phyloP scores from a whole-genome alignment of 2,888 invertebrate species.

The Rutpela maculata region DNA sequence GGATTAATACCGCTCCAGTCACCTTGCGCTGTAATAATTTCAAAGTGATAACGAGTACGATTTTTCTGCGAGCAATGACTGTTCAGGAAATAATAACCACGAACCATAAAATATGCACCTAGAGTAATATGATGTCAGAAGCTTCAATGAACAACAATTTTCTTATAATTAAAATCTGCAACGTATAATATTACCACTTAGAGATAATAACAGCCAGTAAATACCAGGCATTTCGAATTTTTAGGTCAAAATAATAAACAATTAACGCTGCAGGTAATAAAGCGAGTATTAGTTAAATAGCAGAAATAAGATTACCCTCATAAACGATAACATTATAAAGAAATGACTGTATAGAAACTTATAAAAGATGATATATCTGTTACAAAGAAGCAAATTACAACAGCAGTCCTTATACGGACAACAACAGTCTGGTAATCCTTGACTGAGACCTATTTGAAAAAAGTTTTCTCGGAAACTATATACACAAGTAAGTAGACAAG shows the following conservation, averaged over 20 bases:
- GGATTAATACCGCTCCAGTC: neutral
- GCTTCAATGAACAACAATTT: conserved; percentile 24
- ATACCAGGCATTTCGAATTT: conserved; percentile 39
- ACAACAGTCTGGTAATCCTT: conserved; percentile 37
- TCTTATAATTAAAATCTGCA: conserved; percentile 31
- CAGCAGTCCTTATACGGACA: conserved; percentile 33
- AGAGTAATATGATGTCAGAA: conserved; percentile 30
- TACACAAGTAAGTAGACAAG: conserved; percentile 1
- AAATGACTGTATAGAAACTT: conserved; percentile 35
- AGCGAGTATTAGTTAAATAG: conserved; percentile 58
- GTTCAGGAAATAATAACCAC: neutral
- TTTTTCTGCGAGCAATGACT: neutral
- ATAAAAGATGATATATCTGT: conserved; percentile 34
- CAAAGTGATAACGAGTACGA: neutral
- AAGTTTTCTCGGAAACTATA: conserved; percentile 32
- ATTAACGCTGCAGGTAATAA: conserved; percentile 33
- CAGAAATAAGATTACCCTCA: conserved; percentile 21
- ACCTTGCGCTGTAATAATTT: neutral
- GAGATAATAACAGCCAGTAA: conserved; percentile 31
- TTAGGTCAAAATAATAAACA: conserved; percentile 40
- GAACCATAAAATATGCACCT: conserved; percentile 7
- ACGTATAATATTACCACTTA: conserved; percentile 26
- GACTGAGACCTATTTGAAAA: conserved; percentile 36
- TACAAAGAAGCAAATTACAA: conserved; percentile 33
- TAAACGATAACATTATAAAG: conserved; percentile 34